Conservation (phyloP, 2,797 vertebrate genomes). For the Protonibea diacanthus region DNA sequence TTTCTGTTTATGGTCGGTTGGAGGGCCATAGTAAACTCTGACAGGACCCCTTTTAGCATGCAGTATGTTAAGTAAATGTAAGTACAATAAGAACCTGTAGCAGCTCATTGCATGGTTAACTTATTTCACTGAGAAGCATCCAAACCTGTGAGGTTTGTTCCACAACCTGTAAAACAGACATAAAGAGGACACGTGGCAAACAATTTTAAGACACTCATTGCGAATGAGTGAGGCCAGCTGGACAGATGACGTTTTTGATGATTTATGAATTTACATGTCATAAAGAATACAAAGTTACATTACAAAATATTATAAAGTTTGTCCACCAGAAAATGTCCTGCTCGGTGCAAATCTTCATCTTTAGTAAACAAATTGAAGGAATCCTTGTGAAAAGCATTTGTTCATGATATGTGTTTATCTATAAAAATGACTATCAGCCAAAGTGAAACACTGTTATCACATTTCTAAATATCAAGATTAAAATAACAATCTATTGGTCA, state of each 20-base stretch:
- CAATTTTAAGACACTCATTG: too few relatives aligned
- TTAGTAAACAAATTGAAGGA: background rate
- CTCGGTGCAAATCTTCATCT: background rate
- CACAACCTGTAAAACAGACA: background rate
- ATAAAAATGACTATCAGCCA: background rate
- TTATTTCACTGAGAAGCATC: background rate
- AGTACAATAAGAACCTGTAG: background rate
- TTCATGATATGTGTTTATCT: slow-evolving; percentile 10
- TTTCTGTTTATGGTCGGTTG: background rate
- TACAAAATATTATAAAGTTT: background rate
- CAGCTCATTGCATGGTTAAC: background rate
- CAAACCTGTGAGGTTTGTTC: background rate
- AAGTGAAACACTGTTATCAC: too few relatives aligned
- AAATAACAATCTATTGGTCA: background rate
- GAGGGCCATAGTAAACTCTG: background rate
- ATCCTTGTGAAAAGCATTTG: background rate
- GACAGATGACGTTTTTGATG: slow-evolving; percentile 11
- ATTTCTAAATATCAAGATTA: background rate
- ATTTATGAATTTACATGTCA: background rate
- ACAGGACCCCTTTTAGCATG: slow-evolving; percentile 1
- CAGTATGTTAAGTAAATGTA: background rate
- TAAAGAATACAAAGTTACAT: background rate
- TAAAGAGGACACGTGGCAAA: too few relatives aligned
- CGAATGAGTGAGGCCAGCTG: background rate
- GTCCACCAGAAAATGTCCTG: background rate